These are phyloP conservation scores for Antedon bifida DNA, from an alignment of 35 echinoderm and acorn worm genomes.

Conservation along the genomic window DNA sequence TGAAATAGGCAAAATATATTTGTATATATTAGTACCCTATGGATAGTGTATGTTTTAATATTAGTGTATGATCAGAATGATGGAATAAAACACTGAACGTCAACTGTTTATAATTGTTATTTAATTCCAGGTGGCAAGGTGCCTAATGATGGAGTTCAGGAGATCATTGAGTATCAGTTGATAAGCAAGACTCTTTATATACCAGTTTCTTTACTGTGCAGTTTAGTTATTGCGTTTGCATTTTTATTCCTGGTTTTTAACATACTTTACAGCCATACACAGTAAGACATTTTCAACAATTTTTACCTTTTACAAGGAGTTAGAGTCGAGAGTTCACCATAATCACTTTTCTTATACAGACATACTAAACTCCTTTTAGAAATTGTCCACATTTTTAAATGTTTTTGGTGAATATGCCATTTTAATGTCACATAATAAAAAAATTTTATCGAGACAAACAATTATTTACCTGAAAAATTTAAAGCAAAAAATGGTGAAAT, in stretches of 20 bases:
- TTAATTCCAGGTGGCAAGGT: slow-evolving; percentile 12
- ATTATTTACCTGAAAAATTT: no score
- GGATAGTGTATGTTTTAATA: no score
- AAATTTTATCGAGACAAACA: no score
- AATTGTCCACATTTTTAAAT: background rate
- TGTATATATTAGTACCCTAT: no score
- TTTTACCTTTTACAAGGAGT: background rate
- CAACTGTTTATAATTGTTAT: no score
- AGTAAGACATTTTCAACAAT: slow-evolving; percentile 27
- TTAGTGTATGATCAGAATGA: no score
- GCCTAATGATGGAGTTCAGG: slow-evolving; percentile 52
- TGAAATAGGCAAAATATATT: no score
- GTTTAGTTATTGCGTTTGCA: slow-evolving; percentile 63
- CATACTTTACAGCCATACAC: slow-evolving; percentile 62
- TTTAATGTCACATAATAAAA: no score
- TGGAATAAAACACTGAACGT: no score
- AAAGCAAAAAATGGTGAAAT: no score
- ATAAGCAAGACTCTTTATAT: slow-evolving; percentile 79
- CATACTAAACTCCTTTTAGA: background rate
- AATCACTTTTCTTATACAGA: no score
- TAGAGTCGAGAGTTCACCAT: background rate
- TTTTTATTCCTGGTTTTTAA: slow-evolving; percentile 65
- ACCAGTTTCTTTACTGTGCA: slow-evolving; percentile 47
- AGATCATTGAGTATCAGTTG: slow-evolving; percentile 16
- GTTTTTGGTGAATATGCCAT: no score